Percentiles rank a stretch among this genome's conserved stretches.
phyloP scores from a whole-genome alignment of 1,140 invertebrate genomes.

The Halictus rubicundus region DNA sequence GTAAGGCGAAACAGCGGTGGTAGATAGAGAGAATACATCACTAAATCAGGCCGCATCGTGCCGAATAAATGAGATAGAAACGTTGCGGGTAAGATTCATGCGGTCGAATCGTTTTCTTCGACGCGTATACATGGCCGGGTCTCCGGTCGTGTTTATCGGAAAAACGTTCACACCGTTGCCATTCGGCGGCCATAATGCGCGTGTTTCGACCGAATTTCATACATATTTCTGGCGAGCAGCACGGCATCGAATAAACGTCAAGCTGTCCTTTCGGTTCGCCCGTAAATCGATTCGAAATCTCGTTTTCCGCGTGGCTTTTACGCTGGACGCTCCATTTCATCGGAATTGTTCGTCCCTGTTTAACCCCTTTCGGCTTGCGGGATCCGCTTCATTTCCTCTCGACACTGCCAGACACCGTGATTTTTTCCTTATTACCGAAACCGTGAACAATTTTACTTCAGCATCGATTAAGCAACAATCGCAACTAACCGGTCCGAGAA shows the following conservation, averaged over 20 bases:
- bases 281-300: slow-evolving; percentile 24
- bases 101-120: slow-evolving; percentile 57
- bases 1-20: too few relatives aligned
- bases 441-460: background rate
- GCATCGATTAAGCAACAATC: too few relatives aligned
- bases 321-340: slow-evolving; percentile 1
- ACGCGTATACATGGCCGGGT: slow-evolving; percentile 30
- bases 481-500: background rate
- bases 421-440: background rate
- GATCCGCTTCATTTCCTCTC: background rate
- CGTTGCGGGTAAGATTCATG: slow-evolving; percentile 55
- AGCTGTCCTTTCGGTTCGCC: slow-evolving; percentile 24
- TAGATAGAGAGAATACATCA: background rate
- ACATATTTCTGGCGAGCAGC: slow-evolving; percentile 40
- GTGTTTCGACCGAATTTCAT: slow-evolving; percentile 36
- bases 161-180: background rate
- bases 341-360: background rate
- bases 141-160: slow-evolving; percentile 40
- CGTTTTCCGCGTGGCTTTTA: background rate
- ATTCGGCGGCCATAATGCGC: slow-evolving; percentile 27
- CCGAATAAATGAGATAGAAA: slow-evolving; percentile 61
- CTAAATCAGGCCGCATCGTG: slow-evolving; percentile 50
- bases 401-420: background rate
- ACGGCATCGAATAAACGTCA: slow-evolving; percentile 47
- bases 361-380: background rate